These are phyloP conservation scores for Parnassius mnemosyne DNA, from an alignment of 2,888 invertebrate genomes.

Conservation along the genomic window DNA sequence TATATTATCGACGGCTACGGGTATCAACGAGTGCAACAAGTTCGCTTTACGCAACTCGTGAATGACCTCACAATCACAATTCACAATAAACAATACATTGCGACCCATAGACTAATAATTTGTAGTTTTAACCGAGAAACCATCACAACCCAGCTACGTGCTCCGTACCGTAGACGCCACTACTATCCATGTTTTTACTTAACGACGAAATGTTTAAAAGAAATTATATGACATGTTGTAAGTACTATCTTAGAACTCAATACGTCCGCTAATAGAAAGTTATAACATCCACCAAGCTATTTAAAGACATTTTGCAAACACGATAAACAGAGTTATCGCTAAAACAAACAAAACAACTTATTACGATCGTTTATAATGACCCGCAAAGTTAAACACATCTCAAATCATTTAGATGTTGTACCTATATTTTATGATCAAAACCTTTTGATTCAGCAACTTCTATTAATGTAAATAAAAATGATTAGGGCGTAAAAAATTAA, in stretches of 20 bases:
- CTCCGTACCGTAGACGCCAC: no score
- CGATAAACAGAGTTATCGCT: conserved; percentile 5
- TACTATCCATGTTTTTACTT: no score
- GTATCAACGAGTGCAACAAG: no score
- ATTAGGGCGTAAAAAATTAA: not conserved
- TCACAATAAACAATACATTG: no score
- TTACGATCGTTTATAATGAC: conserved; percentile 8
- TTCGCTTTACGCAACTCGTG: no score
- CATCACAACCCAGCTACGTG: no score
- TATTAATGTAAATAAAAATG: not conserved
- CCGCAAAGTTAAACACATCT: conserved; percentile 2
- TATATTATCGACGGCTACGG: no score
- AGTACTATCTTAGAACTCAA: conserved; percentile 51
- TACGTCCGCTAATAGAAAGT: conserved; percentile 9
- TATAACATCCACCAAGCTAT: conserved; percentile 14
- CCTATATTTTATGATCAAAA: not conserved
- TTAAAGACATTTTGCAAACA: conserved; percentile 14
- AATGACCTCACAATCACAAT: no score
- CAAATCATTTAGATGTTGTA: not conserved
- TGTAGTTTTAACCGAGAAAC: no score
- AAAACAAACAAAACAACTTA: not conserved
- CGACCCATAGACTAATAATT: no score
- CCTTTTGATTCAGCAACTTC: not conserved
- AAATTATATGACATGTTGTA: conserved; percentile 36
- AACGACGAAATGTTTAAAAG: no score